Conservation (phyloP, 2,888 invertebrate genomes). For the Myathropa florea region DNA sequence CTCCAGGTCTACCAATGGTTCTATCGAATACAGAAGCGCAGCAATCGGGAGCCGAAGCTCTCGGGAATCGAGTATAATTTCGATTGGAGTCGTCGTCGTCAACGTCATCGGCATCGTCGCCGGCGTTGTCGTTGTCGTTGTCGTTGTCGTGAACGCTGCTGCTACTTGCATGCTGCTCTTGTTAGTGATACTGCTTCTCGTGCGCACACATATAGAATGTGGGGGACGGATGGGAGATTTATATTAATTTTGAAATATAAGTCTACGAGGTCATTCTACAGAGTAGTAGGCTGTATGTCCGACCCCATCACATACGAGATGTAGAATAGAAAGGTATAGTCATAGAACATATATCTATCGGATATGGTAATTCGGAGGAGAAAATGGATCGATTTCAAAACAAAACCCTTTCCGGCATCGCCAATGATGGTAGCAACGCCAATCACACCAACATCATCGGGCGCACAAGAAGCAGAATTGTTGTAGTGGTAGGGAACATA, state of each 20-base stretch:
- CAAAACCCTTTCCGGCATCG: conserved; percentile 67
- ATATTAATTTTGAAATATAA: conserved; percentile 73
- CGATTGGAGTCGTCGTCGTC: conserved; percentile 39
- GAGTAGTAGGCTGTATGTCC: conserved; percentile 63
- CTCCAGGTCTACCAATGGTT: conserved; percentile 34
- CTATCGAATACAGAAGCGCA: conserved; percentile 57
- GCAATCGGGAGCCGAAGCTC: conserved; percentile 64
- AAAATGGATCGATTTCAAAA: conserved; percentile 71
- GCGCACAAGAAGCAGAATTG: conserved; percentile 43
- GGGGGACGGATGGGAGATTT: conserved; percentile 63
- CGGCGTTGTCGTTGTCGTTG: conserved; percentile 20
- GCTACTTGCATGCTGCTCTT: conserved; percentile 23
- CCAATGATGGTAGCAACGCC: conserved; percentile 62
- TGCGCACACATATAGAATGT: conserved; percentile 20
- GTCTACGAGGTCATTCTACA: conserved; percentile 70
- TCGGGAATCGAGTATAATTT: conserved; percentile 71
- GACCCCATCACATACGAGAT: not conserved
- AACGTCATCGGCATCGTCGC: conserved; percentile 13
- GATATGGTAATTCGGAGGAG: conserved; percentile 70
- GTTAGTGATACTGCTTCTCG: conserved; percentile 31
- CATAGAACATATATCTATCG: conserved; percentile 53
- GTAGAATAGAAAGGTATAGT: conserved; percentile 13
- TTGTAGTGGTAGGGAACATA: conserved; percentile 24
- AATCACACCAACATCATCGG: conserved; percentile 66
- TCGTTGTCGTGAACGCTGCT: conserved; percentile 41